Evolutionary conservation across 1,140 invertebrate genomes (phyloP).

Genomic region (Schlechtendalia chinensis): DNA sequence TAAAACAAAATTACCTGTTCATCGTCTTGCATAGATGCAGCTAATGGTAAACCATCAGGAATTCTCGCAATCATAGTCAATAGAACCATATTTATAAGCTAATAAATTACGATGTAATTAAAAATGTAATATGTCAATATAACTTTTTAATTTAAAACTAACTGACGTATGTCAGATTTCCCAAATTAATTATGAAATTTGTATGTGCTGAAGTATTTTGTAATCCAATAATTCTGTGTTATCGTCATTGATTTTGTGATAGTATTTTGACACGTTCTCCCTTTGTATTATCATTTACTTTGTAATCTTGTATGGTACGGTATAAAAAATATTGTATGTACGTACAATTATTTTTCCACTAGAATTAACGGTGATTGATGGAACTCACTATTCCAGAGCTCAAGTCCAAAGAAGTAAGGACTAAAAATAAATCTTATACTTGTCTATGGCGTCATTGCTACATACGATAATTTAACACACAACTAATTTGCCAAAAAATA

Average conservation of each 20-base stretch:
- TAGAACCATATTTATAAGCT: slow-evolving; percentile 75
- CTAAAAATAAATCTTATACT: too few species aligned
- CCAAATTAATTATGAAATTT: background rate
- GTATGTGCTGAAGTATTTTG: slow-evolving; percentile 6
- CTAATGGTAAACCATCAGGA: slow-evolving; percentile 89
- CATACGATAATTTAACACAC: too few species aligned
- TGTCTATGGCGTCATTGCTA: too few species aligned
- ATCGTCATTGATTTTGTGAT: background rate
- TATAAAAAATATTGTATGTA: background rate
- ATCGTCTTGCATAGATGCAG: slow-evolving; percentile 96
- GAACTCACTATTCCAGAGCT: too few species aligned
- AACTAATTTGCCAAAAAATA: too few species aligned
- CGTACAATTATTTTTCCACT: background rate
- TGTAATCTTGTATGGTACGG: background rate
- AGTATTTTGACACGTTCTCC: slow-evolving; percentile 19
- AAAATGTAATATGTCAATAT: background rate
- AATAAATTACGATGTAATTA: background rate
- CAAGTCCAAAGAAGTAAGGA: too few species aligned
- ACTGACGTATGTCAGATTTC: background rate
- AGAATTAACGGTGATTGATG: too few species aligned
- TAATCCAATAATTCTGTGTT: background rate
- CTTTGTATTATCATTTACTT: background rate
- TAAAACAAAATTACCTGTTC: slow-evolving; percentile 72
- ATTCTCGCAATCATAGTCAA: slow-evolving; percentile 96
- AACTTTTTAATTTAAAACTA: too few species aligned